phyloP scores from a whole-genome alignment of 2,888 invertebrate genomes.

The Strigamia crassipes region DNA sequence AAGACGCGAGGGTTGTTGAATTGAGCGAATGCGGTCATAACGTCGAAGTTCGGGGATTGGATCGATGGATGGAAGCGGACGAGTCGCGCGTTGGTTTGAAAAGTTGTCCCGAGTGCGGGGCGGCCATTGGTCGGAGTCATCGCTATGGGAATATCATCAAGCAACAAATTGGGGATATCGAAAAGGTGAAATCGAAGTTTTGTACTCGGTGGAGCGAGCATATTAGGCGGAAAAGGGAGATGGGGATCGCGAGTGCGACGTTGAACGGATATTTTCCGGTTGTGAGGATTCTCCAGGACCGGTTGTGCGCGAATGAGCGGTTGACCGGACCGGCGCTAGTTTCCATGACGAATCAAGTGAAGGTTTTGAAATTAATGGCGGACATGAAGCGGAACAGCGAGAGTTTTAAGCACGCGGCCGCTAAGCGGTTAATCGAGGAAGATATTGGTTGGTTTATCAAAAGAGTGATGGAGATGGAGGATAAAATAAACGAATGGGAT shows the following conservation, averaged over 20 bases:
- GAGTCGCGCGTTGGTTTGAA: slow-evolving; percentile 54
- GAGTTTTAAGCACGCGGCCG: neutral
- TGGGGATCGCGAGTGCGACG: neutral
- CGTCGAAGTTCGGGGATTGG: slow-evolving; percentile 59
- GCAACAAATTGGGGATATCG: slow-evolving; percentile 57
- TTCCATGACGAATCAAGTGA: slow-evolving; percentile 30
- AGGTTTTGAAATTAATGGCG: slow-evolving; percentile 23
- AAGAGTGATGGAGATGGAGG: neutral
- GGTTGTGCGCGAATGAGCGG: neutral
- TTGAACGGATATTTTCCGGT: neutral
- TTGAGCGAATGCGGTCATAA: slow-evolving; percentile 57
- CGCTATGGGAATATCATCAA: slow-evolving; percentile 66
- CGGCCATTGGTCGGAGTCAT: slow-evolving; percentile 65
- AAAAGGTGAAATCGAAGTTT: slow-evolving; percentile 55
- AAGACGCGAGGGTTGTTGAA: slow-evolving; percentile 60
- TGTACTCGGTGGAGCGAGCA: slow-evolving; percentile 52
- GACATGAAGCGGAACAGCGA: slow-evolving; percentile 27
- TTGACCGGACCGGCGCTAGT: neutral
- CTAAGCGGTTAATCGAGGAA: neutral
- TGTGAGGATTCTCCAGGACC: neutral
- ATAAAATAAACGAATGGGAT: slow-evolving; percentile 15
- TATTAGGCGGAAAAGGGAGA: neutral
- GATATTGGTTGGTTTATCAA: neutral
- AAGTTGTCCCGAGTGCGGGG: slow-evolving; percentile 67
- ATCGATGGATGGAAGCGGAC: slow-evolving; percentile 54